Conservation (phyloP, 92 coral and sea anemone species). For the Zoanthus sociatus region DNA sequence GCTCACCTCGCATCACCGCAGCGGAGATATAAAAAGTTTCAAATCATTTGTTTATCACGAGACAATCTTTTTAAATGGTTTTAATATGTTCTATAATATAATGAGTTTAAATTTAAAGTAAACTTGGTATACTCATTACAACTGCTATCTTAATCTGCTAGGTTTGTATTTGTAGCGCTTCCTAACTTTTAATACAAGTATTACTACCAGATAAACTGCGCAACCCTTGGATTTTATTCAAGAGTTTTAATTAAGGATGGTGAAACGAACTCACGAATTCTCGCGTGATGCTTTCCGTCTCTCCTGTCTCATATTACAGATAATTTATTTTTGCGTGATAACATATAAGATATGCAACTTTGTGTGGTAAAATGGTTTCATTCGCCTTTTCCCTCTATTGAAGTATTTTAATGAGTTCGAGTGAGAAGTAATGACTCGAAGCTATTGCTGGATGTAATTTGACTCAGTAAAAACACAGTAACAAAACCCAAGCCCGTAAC, state of each 20-base stretch:
- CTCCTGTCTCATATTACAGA: background rate
- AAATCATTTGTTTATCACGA: too few species aligned
- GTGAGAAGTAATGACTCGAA: background rate
- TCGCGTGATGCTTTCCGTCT: background rate
- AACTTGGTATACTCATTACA: background rate
- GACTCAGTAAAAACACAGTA: background rate
- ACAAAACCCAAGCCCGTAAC: too few species aligned
- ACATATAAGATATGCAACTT: background rate
- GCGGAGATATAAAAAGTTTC: background rate
- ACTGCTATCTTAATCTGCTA: background rate
- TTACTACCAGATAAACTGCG: background rate
- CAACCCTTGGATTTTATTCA: background rate
- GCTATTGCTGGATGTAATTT: background rate
- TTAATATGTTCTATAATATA: background rate
- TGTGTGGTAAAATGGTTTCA: background rate
- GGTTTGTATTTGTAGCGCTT: constrained; percentile 3
- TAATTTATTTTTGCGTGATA: background rate
- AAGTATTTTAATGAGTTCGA: background rate
- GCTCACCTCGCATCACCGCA: background rate
- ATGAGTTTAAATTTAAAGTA: background rate
- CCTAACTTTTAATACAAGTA: background rate
- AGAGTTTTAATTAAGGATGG: too few species aligned
- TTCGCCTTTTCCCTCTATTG: background rate
- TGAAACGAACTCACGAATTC: background rate
- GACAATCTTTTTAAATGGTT: too few species aligned